A percentile compares a stretch with the other conserved stretches of the same genome.
These are phyloP conservation scores for Cercopithecus mona DNA, from an alignment of 2,113 vertebrate genomes.

Conservation along the genomic window DNA sequence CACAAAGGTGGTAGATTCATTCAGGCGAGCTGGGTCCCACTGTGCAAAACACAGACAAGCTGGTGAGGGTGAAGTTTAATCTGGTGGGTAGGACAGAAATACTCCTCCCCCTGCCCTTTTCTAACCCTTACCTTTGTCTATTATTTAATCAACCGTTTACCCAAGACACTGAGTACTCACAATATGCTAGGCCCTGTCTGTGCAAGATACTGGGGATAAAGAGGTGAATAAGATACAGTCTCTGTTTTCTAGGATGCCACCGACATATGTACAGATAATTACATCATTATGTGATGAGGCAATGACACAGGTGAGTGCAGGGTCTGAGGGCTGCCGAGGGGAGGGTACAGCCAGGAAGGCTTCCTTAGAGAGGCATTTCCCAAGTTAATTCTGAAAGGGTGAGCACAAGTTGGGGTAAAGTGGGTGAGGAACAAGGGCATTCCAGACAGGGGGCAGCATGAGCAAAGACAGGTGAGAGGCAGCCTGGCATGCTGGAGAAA, in stretches of 20 bases:
- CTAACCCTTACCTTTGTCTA: neutral
- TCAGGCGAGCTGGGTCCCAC: conserved; percentile 97
- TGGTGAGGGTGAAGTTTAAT: conserved; percentile 40
- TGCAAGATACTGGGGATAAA: neutral
- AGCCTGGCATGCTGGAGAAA: neutral
- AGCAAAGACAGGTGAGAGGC: neutral
- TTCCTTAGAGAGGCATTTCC: neutral
- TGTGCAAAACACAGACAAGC: conserved; percentile 76
- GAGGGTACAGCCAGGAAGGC: neutral
- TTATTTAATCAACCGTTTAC: neutral
- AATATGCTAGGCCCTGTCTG: neutral
- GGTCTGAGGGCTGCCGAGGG: neutral
- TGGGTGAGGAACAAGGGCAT: neutral
- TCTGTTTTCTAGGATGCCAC: neutral
- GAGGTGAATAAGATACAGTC: neutral
- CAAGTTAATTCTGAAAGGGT: neutral
- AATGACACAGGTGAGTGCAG: neutral
- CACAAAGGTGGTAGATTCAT: conserved; percentile 93
- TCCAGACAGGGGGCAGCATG: neutral
- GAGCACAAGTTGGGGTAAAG: neutral
- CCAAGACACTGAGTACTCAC: neutral
- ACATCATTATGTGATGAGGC: neutral
- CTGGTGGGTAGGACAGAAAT: conserved; percentile 19
- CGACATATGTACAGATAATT: neutral
- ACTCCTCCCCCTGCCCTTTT: neutral